Evolutionary conservation across 2,113 vertebrate species (phyloP).

Genomic region (Pithys albifrons): DNA sequence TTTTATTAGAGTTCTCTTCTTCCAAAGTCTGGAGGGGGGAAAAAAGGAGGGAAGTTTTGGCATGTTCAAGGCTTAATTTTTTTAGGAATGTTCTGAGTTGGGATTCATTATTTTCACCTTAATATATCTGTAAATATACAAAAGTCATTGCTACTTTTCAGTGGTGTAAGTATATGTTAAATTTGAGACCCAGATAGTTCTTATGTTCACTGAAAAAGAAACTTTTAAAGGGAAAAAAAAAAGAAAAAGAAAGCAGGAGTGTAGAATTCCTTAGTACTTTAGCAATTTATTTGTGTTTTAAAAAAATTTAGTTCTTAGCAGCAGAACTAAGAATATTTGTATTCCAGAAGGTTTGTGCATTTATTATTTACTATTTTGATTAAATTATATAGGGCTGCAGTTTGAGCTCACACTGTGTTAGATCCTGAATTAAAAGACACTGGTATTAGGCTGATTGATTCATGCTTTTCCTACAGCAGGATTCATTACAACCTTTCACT

Average conservation of each 20-base stretch:
- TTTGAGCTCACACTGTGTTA: not conserved
- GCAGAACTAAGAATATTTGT: not conserved
- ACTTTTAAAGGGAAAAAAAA: not conserved
- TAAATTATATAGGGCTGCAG: not conserved
- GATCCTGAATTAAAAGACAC: not conserved
- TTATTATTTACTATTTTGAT: not conserved
- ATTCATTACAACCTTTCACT: not conserved
- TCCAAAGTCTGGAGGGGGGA: not conserved
- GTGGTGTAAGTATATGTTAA: not conserved
- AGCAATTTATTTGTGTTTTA: not conserved
- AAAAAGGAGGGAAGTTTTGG: not conserved
- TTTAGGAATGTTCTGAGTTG: not conserved
- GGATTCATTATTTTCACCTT: not conserved
- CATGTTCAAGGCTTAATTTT: not conserved
- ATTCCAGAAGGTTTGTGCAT: not conserved
- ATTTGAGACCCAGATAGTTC: not conserved
- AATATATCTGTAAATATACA: not conserved
- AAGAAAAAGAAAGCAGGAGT: not conserved
- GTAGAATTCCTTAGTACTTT: not conserved
- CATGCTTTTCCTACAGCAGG: accelerated
- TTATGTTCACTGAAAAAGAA: not conserved
- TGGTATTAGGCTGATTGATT: not conserved
- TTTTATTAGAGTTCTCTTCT: not conserved
- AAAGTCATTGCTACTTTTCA: not conserved
- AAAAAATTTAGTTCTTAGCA: not conserved